Conservation (phyloP, 2,888 invertebrate species). For the Patella depressa region DNA sequence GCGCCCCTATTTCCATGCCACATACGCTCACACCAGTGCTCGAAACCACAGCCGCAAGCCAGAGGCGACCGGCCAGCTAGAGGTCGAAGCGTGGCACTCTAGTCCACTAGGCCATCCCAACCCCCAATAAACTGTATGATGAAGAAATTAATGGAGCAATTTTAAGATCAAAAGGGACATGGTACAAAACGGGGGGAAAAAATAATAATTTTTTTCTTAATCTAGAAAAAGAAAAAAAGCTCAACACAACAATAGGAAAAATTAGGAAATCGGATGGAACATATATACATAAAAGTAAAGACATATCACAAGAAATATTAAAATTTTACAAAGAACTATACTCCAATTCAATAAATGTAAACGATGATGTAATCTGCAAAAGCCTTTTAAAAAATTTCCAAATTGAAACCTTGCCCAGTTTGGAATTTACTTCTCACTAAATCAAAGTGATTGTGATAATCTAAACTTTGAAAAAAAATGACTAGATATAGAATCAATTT, state of each 20-base stretch:
- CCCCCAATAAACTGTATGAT: neutral
- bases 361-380: too few species aligned
- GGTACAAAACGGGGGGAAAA: neutral
- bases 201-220: neutral
- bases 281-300: neutral
- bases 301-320: constrained; percentile 1
- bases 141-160: constrained; percentile 1
- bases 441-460: constrained; percentile 5
- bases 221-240: constrained; percentile 7
- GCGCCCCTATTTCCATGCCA: too few species aligned
- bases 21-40: too few species aligned
- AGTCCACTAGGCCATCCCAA: too few species aligned
- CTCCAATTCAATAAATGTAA: neutral
- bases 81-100: too few species aligned
- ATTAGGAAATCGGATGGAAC: neutral
- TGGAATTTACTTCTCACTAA: neutral
- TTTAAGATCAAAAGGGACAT: neutral
- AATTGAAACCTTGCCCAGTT: too few species aligned
- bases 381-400: too few species aligned
- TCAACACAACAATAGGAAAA: neutral
- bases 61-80: too few species aligned
- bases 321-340: neutral
- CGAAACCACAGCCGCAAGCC: too few species aligned
- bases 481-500: neutral
- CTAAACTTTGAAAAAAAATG: neutral